phyloP scores from a whole-genome alignment of 1,140 invertebrate species.

The Danaus plexippus region DNA sequence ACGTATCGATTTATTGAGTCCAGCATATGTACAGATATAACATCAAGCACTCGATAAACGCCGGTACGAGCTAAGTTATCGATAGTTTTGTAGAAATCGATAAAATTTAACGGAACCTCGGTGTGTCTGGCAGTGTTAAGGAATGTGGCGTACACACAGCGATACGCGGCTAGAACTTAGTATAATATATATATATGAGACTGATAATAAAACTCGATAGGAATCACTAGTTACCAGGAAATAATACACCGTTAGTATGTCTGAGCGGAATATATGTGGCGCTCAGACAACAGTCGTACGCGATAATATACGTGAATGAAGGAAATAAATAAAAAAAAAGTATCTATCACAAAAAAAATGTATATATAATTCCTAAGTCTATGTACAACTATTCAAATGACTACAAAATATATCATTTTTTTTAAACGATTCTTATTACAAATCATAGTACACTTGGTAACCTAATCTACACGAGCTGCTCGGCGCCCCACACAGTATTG shows the following conservation, averaged over 20 bases:
- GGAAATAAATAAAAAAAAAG: constrained; percentile 33
- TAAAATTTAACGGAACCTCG: neutral
- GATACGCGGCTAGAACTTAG: constrained; percentile 14
- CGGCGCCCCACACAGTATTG: constrained; percentile 6
- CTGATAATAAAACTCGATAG: neutral
- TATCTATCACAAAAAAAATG: constrained; percentile 45
- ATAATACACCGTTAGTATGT: neutral
- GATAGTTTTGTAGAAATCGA: constrained; percentile 2
- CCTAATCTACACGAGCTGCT: constrained; percentile 24
- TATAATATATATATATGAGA: no score
- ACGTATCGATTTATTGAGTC: constrained; percentile 52
- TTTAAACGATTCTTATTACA: constrained; percentile 10
- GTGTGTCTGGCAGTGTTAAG: constrained; percentile 14
- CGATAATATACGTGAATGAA: constrained; percentile 12
- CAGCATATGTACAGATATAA: constrained; percentile 49
- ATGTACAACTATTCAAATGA: constrained; percentile 45
- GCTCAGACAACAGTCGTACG: constrained; percentile 8
- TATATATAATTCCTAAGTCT: constrained; percentile 45
- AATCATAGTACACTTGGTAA: constrained; percentile 37
- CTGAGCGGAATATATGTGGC: constrained; percentile 2
- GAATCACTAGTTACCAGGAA: constrained; percentile 16
- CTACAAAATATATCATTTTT: constrained; percentile 33
- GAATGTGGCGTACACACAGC: constrained; percentile 12
- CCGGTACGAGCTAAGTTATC: constrained; percentile 17
- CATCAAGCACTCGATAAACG: constrained; percentile 38